Conservation (phyloP, 1,140 invertebrate species). For the Dolichoris vasculosae region DNA sequence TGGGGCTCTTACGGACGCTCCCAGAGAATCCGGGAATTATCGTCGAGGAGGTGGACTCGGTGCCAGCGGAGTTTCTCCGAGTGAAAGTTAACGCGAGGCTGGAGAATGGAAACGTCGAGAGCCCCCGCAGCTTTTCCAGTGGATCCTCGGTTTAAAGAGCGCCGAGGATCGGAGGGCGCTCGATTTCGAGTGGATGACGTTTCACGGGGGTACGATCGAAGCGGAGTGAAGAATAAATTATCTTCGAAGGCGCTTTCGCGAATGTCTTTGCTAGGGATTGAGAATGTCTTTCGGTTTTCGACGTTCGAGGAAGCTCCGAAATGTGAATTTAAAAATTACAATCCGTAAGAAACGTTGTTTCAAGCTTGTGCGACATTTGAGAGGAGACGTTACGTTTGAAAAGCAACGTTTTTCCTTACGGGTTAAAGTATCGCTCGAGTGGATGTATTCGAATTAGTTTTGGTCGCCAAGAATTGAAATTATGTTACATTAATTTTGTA, state of each 20-base stretch:
- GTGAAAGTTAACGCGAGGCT: not conserved
- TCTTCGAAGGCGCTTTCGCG: no score
- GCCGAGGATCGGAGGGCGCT: not conserved
- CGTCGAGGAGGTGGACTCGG: not conserved
- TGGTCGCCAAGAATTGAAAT: not conserved
- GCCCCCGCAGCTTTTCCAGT: not conserved
- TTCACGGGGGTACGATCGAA: no score
- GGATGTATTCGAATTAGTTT: not conserved
- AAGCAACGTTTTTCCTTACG: not conserved
- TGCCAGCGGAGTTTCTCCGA: not conserved
- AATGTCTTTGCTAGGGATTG: no score
- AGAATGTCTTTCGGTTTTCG: no score
- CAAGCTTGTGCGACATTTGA: no score
- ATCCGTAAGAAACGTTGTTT: no score
- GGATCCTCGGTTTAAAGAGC: not conserved
- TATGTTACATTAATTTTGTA: not conserved
- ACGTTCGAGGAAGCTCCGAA: no score
- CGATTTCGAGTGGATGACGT: no score
- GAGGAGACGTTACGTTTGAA: no score
- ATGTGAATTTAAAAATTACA: no score
- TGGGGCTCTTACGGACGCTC: not conserved
- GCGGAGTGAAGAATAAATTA: no score
- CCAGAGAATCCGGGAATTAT: not conserved
- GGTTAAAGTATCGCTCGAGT: not conserved
- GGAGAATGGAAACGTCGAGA: not conserved